A percentile compares a stretch with the other conserved stretches of the same genome.
Conservation (phyloP, 1,140 invertebrate genomes). For the Tetramorium alpestre region DNA sequence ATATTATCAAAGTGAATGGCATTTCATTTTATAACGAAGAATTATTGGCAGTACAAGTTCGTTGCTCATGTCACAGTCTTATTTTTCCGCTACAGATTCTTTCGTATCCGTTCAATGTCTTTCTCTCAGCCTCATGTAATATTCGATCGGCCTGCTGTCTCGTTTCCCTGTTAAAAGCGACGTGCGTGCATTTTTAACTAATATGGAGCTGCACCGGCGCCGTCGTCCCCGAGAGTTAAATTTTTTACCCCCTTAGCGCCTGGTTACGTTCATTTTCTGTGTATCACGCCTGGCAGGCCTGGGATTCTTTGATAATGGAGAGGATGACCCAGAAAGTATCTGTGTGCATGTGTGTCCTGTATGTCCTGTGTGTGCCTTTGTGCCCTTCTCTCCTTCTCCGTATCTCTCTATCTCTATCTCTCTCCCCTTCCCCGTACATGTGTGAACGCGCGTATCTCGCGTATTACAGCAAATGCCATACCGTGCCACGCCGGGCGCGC, state of each 20-base stretch:
- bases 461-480: constrained; percentile 59
- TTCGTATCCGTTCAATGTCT: background rate
- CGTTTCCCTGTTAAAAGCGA: constrained; percentile 16
- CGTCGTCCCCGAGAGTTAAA: constrained; percentile 30
- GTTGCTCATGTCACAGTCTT: background rate
- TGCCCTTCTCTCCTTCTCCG: background rate
- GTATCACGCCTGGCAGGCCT: constrained; percentile 26
- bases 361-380: background rate
- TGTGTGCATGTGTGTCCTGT: constrained; percentile 26
- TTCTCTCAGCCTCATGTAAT: background rate
- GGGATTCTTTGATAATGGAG: constrained; percentile 73
- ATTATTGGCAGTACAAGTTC: background rate
- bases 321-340: constrained; percentile 68
- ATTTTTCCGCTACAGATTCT: background rate
- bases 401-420: background rate
- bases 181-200: constrained; percentile 51
- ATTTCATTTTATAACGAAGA: background rate
- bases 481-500: constrained; percentile 31
- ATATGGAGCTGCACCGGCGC: background rate
- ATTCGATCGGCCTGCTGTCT: background rate
- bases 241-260: constrained; percentile 44
- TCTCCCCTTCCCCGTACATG: background rate
- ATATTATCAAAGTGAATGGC: background rate
- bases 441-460: constrained; percentile 39
- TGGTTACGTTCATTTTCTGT: constrained; percentile 60